phyloP scores from a whole-genome alignment of 2,888 invertebrate species.

The Tetropium fuscum region DNA sequence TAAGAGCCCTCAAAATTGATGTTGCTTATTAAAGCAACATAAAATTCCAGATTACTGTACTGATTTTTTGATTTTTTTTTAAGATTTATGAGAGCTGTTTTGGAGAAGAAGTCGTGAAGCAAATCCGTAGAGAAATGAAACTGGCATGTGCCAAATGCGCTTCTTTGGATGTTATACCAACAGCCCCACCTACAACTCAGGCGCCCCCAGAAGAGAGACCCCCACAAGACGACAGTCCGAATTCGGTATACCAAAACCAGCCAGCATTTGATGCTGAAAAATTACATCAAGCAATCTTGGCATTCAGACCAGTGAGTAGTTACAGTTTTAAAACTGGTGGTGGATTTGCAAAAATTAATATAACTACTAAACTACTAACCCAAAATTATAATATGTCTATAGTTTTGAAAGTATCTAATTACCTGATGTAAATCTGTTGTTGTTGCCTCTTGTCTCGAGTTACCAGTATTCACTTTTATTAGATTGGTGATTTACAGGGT shows the following conservation, averaged over 20 bases:
- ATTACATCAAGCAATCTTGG: constrained; percentile 69
- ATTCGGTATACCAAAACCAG: constrained; percentile 45
- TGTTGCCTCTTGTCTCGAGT: no score
- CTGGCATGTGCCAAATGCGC: constrained; percentile 76
- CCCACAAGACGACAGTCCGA: constrained; percentile 5
- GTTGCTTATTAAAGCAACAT: no score
- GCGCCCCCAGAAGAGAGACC: constrained; percentile 37
- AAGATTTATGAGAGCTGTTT: constrained; percentile 81
- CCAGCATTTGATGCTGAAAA: constrained; percentile 67
- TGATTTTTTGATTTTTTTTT: neutral
- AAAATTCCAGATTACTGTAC: neutral
- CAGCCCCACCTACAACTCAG: constrained; percentile 23
- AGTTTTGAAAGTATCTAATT: no score
- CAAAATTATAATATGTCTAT: no score
- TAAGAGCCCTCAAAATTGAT: no score
- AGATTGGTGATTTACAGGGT: no score
- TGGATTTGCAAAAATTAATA: neutral
- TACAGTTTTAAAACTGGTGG: no score
- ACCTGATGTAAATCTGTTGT: no score
- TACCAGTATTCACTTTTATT: no score
- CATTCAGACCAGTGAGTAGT: constrained; percentile 69
- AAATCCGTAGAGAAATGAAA: constrained; percentile 77
- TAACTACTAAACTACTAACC: no score
- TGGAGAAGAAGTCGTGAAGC: constrained; percentile 75
- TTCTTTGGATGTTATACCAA: constrained; percentile 62